Conservation (phyloP, 1,140 invertebrate genomes). For the Drosophila subpulchrella region DNA sequence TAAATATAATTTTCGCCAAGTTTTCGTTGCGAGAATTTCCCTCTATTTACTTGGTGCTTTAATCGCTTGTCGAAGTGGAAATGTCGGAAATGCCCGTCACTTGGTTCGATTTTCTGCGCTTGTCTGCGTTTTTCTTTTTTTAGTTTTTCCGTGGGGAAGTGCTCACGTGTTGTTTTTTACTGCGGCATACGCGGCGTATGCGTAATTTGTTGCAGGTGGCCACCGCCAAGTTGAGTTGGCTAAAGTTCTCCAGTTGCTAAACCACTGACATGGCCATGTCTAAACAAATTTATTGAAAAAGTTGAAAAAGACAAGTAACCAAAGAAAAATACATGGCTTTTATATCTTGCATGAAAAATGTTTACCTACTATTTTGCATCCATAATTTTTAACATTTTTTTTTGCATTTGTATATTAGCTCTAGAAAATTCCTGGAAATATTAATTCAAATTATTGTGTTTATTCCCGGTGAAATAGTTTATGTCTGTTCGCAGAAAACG, state of each 20-base stretch:
- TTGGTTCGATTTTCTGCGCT: constrained; percentile 33
- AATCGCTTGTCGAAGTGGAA: constrained; percentile 57
- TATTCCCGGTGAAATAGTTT: constrained; percentile 3
- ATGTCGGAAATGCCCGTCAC: constrained; percentile 74
- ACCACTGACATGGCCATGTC: constrained; percentile 21
- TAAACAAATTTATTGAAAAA: constrained; percentile 5
- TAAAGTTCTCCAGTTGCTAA: constrained; percentile 22
- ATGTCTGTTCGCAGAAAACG: background rate
- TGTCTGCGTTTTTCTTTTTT: constrained; percentile 20
- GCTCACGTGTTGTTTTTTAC: constrained; percentile 57
- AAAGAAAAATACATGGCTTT: background rate
- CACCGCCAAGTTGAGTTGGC: constrained; percentile 3
- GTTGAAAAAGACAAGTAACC: background rate
- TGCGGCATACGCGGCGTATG: constrained; percentile 55
- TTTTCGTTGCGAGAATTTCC: constrained; percentile 59
- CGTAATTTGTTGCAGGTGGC: constrained; percentile 52
- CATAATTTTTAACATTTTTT: too few species aligned
- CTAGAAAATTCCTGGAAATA: background rate
- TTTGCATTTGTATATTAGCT: background rate
- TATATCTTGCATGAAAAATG: too few species aligned
- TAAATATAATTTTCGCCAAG: constrained; percentile 55
- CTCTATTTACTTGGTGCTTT: constrained; percentile 44
- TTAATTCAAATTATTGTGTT: background rate
- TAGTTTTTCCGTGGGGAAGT: constrained; percentile 23
- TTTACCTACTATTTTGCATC: too few species aligned